Base-by-base conservation (phyloP, 2,888 invertebrate species). In the Carcina quercana region DNA sequence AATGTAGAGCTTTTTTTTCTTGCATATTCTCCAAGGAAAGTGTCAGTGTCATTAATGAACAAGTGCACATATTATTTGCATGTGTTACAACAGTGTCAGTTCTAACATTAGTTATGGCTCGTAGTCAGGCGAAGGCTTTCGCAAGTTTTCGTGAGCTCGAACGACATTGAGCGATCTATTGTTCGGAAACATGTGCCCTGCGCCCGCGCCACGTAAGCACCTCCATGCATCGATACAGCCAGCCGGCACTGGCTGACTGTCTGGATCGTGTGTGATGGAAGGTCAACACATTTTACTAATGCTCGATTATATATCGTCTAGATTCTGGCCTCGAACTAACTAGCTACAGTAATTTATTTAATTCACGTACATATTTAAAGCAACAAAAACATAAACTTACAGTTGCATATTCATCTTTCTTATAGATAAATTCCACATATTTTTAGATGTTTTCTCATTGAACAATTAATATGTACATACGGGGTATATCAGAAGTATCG, bases 111-210 rank as follows among this genome's bases (percentile, higher is more conserved):
- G 33, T 30, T 21, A 24, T 8, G 25, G 17, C 25, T 28, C 25
- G 13, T 25, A 30, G 22, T 13, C 20, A 24, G 40, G 44, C 50
- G 51, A 53, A 50, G 55, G 57, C 67, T 80, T 76, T 78, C 74
- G 74, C 67, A 75, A 79, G 64, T 67, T 64, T 62, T 75, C 78
- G 78, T 79, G 74, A 68, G 67, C 50, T 51, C 47, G 52, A 48
- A 50, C 58, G 72, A 72, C 74, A 73, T 74, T 73, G 70, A 75
- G 53, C 53, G 58, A 57, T 65, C 68, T 70, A 76, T 76, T 79
- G 74, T 79, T 67, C 50, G 44, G 24, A 27, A 27, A 27, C 11
- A 13, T 13, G 44, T 45, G 45, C 40, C 40, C 41, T 39, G 44
- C 52, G 35, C 34, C 15, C 28, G 26, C 34, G 20, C 15, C 27